Evolutionary conservation across 1,140 invertebrate species (phyloP), one percentile per base, ranked within the genome.

Genomic region (Dolichoris vasculosae): DNA sequence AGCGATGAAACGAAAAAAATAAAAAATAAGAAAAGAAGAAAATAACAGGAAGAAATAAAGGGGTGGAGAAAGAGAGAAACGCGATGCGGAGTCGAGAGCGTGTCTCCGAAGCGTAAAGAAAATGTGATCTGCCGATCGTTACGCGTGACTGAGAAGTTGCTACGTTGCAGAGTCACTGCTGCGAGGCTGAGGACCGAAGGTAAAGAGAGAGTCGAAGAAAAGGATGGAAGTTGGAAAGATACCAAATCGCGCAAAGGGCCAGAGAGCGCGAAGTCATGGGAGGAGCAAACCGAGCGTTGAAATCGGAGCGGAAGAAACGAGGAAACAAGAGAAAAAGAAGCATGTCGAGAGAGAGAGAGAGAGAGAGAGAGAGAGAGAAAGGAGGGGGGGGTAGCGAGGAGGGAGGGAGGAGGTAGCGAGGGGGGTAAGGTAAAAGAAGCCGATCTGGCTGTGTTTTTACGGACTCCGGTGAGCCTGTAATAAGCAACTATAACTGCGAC

Each of bases 71-170:
- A 38, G 11, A 75, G 9, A 71, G n/a, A 63, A 32, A 63, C 8
- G 38, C 26, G 20, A 64, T 63, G 40, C 13, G 11, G 0, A 75
- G 69, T 20, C 43, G 26, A 71, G 63, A 48, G 40, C 69, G 35
- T 46, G 30, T 59, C 82, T 77, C 40, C 69, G 78, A 79, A 88
- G 86, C 88, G 88, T 84, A 89, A 86, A 89, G 88, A 88, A 88
- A 89, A 85, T 86, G 87, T 82, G 87, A 89, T 89, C 84, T 46
- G 48, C 55, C 40, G 71, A 83, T 89, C 87, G 88, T 89, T 88
- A 89, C 88, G 89, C 88, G 88, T 87, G 86, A 87, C 86, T 88
- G 87, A 86, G 83, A 85, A 83, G 26, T 63, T 80, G 80, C 64
- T n/a, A 59, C 59, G 26, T 43, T 20, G 40, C 46, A 46, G 43